Base-by-base conservation (phyloP, 2,113 vertebrate species). In the Empidonax alnorum region DNA sequence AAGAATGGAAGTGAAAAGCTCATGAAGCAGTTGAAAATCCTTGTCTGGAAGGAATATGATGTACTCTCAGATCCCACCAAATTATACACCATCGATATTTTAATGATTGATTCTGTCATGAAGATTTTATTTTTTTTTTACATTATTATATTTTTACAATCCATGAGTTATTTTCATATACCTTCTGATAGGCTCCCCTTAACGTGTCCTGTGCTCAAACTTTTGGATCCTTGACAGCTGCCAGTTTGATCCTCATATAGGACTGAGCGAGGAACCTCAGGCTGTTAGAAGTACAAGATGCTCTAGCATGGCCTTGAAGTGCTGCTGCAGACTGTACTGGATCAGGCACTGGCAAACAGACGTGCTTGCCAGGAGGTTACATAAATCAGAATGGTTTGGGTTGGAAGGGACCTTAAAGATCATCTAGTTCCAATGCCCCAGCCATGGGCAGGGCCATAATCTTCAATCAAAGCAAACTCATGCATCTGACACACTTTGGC, bases 401-500 rank as follows among this genome's bases (percentile, higher is more conserved):
- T 77, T 37, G 42, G 35, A 49, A 41, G 21, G 9, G 23, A 30
- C 61, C 44, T 28, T 52, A n/a, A 58, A 81, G 12, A 44, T 59
- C 61, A 14, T 14, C 44, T 52, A 33, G 23, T 59, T 81, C 37
- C 23, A 37, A 42, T 0, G 0, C 19, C 28, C 15, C 37, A 52
- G 12, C 17, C 1, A 2, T 63, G 63, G 41, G 25, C 71, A 62
- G 72, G 55, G 47, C 31, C n/a, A 20, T 55, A 27, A 42, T 46
- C 21, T 30, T 37, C 3, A 6, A 18, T 63, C 46, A 44, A 37
- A 63, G 47, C 30, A 37, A 78, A 33, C 35, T 44, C 35, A 15
- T 9, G 5, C 10, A 3, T 77, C 30, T 74, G 65, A 39, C 0
- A 0, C 24, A 3, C 27, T 35, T 21, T 8, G 7, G 10, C 30